Conservation (phyloP, 2,888 invertebrate genomes). For the Griposia aprilina region DNA sequence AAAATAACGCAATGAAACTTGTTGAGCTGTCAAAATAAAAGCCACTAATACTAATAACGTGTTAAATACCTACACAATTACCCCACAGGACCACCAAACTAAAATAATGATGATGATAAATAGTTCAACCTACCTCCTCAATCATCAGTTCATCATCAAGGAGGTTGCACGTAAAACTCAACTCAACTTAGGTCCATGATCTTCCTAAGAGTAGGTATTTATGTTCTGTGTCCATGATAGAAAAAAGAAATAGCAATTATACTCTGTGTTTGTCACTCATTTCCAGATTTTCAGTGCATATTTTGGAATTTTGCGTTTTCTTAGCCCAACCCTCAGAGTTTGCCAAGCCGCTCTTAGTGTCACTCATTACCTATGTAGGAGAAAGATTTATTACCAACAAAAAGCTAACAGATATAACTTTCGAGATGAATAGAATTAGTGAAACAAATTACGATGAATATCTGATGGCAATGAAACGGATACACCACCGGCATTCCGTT, state of each 20-base stretch:
- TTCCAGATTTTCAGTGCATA: background rate
- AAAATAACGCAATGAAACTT: no score
- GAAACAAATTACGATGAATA: slow-evolving; percentile 76
- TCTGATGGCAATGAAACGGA: slow-evolving; percentile 78
- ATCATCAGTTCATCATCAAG: background rate
- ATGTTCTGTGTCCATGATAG: no score
- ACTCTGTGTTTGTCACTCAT: background rate
- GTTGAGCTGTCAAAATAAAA: no score
- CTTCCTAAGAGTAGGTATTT: no score
- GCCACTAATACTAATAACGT: no score
- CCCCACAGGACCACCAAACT: no score
- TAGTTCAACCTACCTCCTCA: no score
- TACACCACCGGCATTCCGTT: slow-evolving; percentile 67
- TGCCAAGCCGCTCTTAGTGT: background rate
- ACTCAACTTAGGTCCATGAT: no score
- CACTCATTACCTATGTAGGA: background rate
- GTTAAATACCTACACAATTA: no score
- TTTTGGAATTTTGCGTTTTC: background rate
- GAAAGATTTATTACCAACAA: background rate
- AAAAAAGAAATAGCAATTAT: background rate
- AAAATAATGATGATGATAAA: no score
- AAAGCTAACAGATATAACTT: background rate
- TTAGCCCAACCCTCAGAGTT: background rate
- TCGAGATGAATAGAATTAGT: slow-evolving; percentile 21
- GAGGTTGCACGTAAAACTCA: background rate